phyloP scores from a whole-genome alignment of 2,113 vertebrate genomes.

The Pseudorectes ferrugineus region DNA sequence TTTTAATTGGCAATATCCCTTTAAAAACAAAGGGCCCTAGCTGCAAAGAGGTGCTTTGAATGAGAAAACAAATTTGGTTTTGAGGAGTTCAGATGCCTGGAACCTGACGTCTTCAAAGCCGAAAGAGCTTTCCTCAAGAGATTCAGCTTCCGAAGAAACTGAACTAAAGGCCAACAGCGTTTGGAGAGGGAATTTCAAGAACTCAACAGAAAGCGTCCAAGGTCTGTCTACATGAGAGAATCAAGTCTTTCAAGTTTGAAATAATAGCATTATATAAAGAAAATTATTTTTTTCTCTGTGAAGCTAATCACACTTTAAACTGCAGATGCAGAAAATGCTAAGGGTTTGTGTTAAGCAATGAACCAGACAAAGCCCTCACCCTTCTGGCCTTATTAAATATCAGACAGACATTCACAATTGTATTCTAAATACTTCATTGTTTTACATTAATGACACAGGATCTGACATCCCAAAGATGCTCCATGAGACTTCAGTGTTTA shows the following conservation, averaged over 20 bases:
- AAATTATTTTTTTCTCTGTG: not conserved
- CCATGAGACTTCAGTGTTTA: not conserved
- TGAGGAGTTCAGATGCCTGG: not conserved
- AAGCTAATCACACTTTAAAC: not conserved
- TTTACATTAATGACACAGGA: not conserved
- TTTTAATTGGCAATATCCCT: slow-evolving; percentile 47
- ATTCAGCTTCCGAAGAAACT: not conserved
- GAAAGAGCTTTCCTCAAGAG: not conserved
- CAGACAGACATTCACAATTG: not conserved
- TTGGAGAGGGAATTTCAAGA: not conserved
- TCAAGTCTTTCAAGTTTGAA: not conserved
- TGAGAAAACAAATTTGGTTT: not conserved
- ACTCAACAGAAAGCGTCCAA: not conserved
- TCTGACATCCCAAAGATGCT: not conserved
- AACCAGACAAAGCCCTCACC: not conserved
- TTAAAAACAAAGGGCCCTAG: slow-evolving; percentile 6
- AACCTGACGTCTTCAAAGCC: not conserved
- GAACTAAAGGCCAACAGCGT: not conserved
- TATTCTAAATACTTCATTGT: not conserved
- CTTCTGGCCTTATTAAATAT: not conserved
- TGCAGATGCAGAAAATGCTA: not conserved
- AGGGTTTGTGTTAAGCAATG: not conserved
- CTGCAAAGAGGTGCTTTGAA: not conserved
- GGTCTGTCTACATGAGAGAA: not conserved
- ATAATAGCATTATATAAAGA: not conserved